phyloP scores from a whole-genome alignment of 1,140 invertebrate genomes.

The Chironomus tepperi region DNA sequence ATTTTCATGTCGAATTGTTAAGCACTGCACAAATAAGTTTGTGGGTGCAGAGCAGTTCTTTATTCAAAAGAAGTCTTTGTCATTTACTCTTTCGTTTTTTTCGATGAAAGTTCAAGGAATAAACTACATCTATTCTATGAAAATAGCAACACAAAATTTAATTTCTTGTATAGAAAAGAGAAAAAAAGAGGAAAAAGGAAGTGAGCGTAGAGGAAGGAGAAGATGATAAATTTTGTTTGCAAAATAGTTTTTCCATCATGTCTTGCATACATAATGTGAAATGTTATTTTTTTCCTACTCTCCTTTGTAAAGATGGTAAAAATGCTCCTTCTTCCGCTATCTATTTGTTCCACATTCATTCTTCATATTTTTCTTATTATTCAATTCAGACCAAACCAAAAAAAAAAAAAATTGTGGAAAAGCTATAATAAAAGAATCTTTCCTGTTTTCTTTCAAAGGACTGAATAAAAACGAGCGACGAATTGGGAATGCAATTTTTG shows the following conservation, averaged over 20 bases:
- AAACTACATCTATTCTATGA: too few relatives aligned
- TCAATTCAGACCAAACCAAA: too few relatives aligned
- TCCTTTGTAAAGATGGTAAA: too few relatives aligned
- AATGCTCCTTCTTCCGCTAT: neutral
- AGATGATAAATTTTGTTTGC: slow-evolving; percentile 14
- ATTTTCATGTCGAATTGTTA: too few relatives aligned
- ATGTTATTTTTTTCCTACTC: neutral
- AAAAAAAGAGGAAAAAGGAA: neutral
- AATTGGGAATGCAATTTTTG: too few relatives aligned
- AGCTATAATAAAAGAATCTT: neutral
- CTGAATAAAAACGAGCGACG: too few relatives aligned
- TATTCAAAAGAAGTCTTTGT: too few relatives aligned
- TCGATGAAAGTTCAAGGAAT: neutral
- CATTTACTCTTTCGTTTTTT: too few relatives aligned
- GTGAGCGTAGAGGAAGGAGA: neutral
- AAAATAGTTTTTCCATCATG: slow-evolving; percentile 8
- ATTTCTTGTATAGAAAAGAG: neutral
- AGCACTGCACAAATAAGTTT: too few relatives aligned
- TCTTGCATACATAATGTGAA: slow-evolving; percentile 12
- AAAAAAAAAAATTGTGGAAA: neutral
- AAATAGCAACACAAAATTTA: slow-evolving; percentile 14
- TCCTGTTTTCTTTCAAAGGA: neutral
- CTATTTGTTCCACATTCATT: neutral
- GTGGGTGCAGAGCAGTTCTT: too few relatives aligned
- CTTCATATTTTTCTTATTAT: neutral